Base-by-base conservation (phyloP, 2,113 vertebrate genomes). In the Zosterops lateralis region DNA sequence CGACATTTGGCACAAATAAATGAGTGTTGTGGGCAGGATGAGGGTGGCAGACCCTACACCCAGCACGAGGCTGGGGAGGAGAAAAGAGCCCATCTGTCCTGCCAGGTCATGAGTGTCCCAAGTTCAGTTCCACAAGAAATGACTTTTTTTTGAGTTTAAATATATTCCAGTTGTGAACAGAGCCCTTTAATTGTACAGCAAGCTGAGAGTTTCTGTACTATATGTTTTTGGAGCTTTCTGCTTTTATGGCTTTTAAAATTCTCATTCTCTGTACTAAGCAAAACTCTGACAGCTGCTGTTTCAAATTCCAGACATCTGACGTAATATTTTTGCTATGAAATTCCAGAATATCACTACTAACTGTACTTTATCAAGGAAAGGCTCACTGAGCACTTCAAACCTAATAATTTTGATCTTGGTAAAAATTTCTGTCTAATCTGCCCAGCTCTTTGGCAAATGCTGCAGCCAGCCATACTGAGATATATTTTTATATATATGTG, bases 101-200 rank as follows among this genome's bases (percentile, higher is more conserved):
- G 24, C 19, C 40, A 47, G 36, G 12, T 21, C 0, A 0, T 12
- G 34, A 17, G 9, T 42, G 16, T 44, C 40, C 3, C 0, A 65
- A 79, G 26, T 26, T 26, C 36, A 34, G 0, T 56, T 67, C 53
- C 78, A 51, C 5, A 1, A 15, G 22, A 70, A 84, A 45, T 24
- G 14, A 34, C 53, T 0, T 47, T 38, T 32, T 58, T 57, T 48
- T 65, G 25, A 58, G 21, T 70, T 92, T 21, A 68, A 51, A 61
- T 51, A 4, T 26, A 45, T 67, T 45, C 26, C 26, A 34, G 8
- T 20, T 58, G 18, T 8, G 9, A 94, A 25, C 3, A 0, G 26
- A 77, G 25, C 10, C 56, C 42, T 83, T 83, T 29, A 72, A 45
- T 29, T 54, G 7, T 19, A 38, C 34, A 53, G 9, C 11, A 42